Percentiles rank a stretch among this genome's conserved stretches.
phyloP scores from a whole-genome alignment of 1,140 invertebrate genomes.

The Bombus impatiens region DNA sequence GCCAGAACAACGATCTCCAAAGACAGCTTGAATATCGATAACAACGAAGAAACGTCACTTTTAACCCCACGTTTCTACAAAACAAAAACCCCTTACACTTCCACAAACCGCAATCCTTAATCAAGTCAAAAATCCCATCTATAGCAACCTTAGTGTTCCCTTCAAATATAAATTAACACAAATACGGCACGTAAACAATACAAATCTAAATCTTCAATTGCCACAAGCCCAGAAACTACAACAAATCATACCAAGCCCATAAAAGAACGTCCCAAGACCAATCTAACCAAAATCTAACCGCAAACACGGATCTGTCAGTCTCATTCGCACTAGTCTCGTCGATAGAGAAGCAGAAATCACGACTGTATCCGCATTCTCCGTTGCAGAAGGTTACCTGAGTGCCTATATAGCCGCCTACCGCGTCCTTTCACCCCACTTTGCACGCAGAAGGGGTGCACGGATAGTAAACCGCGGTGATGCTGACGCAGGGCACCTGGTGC shows the following conservation, averaged over 20 bases:
- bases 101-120: not conserved
- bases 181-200: not conserved
- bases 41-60: too few species aligned
- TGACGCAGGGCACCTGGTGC: not conserved
- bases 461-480: not conserved
- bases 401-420: constrained; percentile 9
- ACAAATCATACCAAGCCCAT: not conserved
- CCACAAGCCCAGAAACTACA: not conserved
- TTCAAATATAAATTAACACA: not conserved
- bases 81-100: not conserved
- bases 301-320: not conserved
- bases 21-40: too few species aligned
- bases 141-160: not conserved
- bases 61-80: too few species aligned
- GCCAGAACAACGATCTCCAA: too few species aligned
- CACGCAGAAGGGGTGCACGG: not conserved
- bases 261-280: not conserved
- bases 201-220: too few species aligned
- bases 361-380: not conserved
- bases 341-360: not conserved
- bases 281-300: not conserved
- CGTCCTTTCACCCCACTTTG: constrained; percentile 22
- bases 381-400: not conserved
- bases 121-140: not conserved
- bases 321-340: not conserved